Conservation (phyloP, 2,888 invertebrate species). For the Azorinus chamasolen region DNA sequence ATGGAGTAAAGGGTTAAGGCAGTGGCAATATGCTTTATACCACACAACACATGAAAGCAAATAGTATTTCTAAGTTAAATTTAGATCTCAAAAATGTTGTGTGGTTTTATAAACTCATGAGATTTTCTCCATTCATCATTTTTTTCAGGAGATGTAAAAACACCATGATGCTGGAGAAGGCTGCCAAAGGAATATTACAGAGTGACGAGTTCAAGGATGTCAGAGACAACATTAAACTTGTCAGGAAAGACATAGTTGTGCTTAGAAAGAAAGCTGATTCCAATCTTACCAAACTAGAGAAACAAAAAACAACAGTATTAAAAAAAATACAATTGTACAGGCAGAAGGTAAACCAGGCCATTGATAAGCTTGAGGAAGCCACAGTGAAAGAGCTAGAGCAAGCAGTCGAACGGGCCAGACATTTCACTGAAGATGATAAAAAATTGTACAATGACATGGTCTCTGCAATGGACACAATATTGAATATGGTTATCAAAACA, state of each 20-base stretch:
- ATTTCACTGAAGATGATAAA: slow-evolving; percentile 31
- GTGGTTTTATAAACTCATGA: too few species aligned
- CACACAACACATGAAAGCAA: too few species aligned
- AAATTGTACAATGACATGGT: slow-evolving; percentile 36
- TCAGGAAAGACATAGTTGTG: slow-evolving; percentile 22
- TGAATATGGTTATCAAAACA: slow-evolving; percentile 16
- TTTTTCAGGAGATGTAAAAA: slow-evolving; percentile 42
- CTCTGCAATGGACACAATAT: slow-evolving; percentile 24
- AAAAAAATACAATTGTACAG: slow-evolving; percentile 32
- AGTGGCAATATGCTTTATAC: too few species aligned
- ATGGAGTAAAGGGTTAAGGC: too few species aligned
- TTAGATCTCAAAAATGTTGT: too few species aligned
- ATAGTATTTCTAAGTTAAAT: too few species aligned
- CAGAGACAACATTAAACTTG: slow-evolving; percentile 19
- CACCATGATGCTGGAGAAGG: slow-evolving; percentile 18
- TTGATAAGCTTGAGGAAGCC: slow-evolving; percentile 43
- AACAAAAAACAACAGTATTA: slow-evolving; percentile 28
- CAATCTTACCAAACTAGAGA: slow-evolving; percentile 19
- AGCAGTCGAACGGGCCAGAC: slow-evolving; percentile 19
- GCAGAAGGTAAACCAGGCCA: slow-evolving; percentile 27
- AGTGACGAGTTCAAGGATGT: slow-evolving; percentile 30
- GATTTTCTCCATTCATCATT: too few species aligned
- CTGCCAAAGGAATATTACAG: slow-evolving; percentile 40
- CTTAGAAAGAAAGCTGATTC: slow-evolving; percentile 24
- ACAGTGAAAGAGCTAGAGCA: slow-evolving; percentile 41